Base-by-base conservation (phyloP, 2,113 vertebrate species). In the Heterotis niloticus region DNA sequence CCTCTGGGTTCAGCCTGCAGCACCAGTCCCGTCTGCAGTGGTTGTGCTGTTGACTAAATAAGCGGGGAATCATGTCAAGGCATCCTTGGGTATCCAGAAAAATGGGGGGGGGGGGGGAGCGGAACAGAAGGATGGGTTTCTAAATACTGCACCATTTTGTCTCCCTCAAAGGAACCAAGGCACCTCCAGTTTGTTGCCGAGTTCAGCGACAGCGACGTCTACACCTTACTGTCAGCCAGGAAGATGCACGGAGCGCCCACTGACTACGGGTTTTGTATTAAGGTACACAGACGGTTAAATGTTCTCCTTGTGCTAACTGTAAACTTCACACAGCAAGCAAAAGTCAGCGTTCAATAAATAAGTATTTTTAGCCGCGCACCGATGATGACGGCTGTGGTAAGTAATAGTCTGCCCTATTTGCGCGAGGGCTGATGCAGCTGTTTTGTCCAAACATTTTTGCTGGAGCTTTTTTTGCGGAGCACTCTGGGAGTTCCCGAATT, bases 101-200 rank as follows among this genome's bases (percentile, higher is more conserved):
- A 26, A 71, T 10, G 68, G 68, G 52, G 29, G 51, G 0, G 34
- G 10, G 68, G 9, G 68, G 20, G 76, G 75, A 79, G 78, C 7
- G 34, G 7, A 44, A 7, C 72, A 56, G 68, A 77, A 65, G 76
- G 75, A 65, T 57, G 0, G 56, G 52, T 14, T 26, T 57, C 57
- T 28, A 24, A 26, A 20, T 59, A 10, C 5, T 56, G 52, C 28
- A 29, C 18, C 14, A 13, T 12, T 14, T 83, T 16, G 0, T 57
- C 28, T 76, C 1, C 79, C n/a, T 62, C 64, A 69, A 88, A 99
- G 98, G 96, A 99, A 86, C 97, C 98, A 34, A 93, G 98, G 79
- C 97, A 99, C 90, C 94, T 99, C 69, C 97, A 99, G 88, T 96
- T 97, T 88, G 94, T 97, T 85, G 94, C 95, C 16, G 97, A 99